A percentile compares a stretch with the other conserved stretches of the same genome.
phyloP scores from a whole-genome alignment of 2,888 invertebrate genomes.

The Itoplectis maculator region DNA sequence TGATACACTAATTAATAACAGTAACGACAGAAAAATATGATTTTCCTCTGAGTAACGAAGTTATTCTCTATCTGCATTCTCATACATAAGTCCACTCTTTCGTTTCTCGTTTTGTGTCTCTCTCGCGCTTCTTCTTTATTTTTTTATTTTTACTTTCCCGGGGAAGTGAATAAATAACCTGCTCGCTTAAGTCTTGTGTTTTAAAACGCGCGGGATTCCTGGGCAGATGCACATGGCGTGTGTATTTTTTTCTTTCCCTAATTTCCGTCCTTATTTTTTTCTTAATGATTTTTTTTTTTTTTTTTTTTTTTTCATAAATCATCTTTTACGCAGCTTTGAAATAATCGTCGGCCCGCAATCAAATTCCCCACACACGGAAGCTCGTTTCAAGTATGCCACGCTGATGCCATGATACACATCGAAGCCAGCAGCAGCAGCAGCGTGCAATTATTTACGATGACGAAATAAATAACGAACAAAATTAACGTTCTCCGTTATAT shows the following conservation, averaged over 20 bases:
- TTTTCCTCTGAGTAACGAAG: slow-evolving; percentile 72
- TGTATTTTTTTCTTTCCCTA: slow-evolving; percentile 12
- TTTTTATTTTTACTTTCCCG: slow-evolving; percentile 13
- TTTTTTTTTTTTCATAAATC: neutral
- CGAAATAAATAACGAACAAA: neutral
- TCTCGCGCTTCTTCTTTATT: slow-evolving; percentile 1
- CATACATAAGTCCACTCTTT: slow-evolving; percentile 55
- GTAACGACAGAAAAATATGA: slow-evolving; percentile 78
- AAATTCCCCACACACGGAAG: slow-evolving; percentile 30
- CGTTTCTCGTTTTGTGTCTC: slow-evolving; percentile 26
- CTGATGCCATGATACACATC: slow-evolving; percentile 8
- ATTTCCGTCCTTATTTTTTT: slow-evolving; percentile 1
- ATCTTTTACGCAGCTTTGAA: slow-evolving; percentile 29
- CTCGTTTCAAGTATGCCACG: slow-evolving; percentile 40
- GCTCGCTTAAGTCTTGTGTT: slow-evolving; percentile 4
- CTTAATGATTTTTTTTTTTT: slow-evolving; percentile 12
- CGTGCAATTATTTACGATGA: slow-evolving; percentile 10
- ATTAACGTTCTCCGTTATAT: slow-evolving; percentile 13
- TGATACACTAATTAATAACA: slow-evolving; percentile 73
- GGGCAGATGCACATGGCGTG: slow-evolving; percentile 1
- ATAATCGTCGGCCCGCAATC: slow-evolving; percentile 39
- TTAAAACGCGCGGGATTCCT: slow-evolving; percentile 19
- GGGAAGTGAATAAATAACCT: slow-evolving; percentile 6
- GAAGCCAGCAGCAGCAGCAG: slow-evolving; percentile 23
- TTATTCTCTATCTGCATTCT: slow-evolving; percentile 62